phyloP scores from a whole-genome alignment of 2,113 vertebrate genomes.

The Myotis lucifugus region DNA sequence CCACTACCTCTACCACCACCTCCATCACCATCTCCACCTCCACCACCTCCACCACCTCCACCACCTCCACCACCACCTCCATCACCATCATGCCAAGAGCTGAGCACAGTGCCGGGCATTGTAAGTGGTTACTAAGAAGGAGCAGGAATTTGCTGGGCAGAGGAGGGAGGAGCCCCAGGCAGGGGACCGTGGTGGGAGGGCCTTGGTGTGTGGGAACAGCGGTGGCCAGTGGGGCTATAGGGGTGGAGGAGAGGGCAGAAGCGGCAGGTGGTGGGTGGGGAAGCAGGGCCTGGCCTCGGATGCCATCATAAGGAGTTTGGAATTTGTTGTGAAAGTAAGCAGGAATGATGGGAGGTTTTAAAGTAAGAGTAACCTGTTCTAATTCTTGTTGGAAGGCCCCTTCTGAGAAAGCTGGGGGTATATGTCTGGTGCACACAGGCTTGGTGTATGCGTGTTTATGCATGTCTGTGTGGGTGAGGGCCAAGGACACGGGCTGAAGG shows the following conservation, averaged over 20 bases:
- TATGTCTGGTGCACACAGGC: rapidly evolving
- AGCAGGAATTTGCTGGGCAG: background rate
- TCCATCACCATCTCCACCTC: background rate
- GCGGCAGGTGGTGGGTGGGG: background rate
- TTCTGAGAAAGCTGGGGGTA: background rate
- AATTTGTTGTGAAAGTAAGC: background rate
- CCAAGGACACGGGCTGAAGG: background rate
- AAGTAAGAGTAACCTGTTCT: background rate
- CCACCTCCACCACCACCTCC: background rate
- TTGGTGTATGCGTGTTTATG: background rate
- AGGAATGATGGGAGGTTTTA: background rate
- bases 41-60: background rate
- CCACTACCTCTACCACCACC: background rate
- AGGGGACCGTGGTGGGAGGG: background rate
- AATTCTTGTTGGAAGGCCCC: background rate
- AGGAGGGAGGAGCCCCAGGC: background rate
- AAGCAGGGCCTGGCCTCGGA: background rate
- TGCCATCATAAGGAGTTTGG: background rate
- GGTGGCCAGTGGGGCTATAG: background rate
- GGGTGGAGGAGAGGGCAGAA: no score
- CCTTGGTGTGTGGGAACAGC: no score
- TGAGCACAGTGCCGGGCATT: background rate
- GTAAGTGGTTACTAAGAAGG: background rate
- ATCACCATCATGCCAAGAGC: background rate
- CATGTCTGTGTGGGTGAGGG: background rate